These are phyloP conservation scores for Ptychodera flava DNA, from an alignment of 35 echinoderm and acorn worm species.

Conservation along the genomic window DNA sequence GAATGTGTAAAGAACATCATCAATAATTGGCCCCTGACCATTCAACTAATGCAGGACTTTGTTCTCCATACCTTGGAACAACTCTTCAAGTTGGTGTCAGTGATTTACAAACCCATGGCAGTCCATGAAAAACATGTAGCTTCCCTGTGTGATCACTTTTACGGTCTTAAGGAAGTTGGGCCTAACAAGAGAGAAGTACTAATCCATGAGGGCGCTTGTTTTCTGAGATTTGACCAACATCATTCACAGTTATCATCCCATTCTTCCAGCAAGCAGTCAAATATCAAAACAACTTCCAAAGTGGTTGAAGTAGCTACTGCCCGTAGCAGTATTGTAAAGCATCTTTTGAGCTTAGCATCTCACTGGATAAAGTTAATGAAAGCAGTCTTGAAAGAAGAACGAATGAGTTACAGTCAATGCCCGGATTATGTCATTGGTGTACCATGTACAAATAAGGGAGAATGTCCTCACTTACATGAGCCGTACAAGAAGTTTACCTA, in stretches of 20 bases:
- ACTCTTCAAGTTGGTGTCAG: background rate
- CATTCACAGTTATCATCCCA: too few relatives aligned
- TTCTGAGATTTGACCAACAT: background rate
- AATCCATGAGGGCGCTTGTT: background rate
- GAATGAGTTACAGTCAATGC: background rate
- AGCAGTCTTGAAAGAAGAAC: background rate
- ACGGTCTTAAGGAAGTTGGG: background rate
- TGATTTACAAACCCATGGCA: background rate
- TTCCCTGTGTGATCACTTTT: background rate
- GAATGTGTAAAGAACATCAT: background rate
- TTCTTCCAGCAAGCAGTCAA: too few relatives aligned
- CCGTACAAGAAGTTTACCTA: background rate
- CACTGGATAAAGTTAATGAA: background rate
- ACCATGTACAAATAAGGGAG: background rate
- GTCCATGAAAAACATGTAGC: background rate
- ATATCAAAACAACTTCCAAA: background rate
- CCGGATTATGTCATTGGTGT: background rate
- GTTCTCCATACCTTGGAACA: background rate
- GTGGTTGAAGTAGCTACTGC: background rate
- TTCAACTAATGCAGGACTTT: background rate
- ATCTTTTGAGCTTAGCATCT: background rate
- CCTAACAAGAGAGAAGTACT: background rate
- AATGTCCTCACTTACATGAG: conserved; percentile 7
- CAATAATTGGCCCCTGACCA: background rate
- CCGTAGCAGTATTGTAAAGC: background rate